Conservation (phyloP, 2,888 invertebrate species). For the Halictus quadricinctus region DNA sequence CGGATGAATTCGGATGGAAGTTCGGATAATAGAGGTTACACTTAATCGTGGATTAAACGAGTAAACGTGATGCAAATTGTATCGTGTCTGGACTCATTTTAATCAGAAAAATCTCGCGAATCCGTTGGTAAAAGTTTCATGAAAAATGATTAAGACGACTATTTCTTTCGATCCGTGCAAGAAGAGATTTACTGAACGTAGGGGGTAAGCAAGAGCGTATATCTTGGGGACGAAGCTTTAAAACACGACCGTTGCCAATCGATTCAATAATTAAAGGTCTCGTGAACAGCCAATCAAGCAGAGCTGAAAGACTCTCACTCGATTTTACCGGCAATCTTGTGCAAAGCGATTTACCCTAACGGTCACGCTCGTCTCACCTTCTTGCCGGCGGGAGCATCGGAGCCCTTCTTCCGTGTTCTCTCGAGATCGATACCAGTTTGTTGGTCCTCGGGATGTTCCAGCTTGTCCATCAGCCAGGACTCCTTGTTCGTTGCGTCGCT, state of each 20-base stretch:
- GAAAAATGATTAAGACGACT: too few species aligned
- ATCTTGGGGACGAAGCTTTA: too few species aligned
- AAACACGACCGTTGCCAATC: not conserved
- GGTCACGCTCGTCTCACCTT: conserved; percentile 50
- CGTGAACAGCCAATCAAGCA: not conserved
- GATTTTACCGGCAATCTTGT: not conserved
- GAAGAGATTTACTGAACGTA: too few species aligned
- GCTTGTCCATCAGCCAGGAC: conserved; percentile 36
- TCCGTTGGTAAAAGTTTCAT: too few species aligned
- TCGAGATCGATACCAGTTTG: conserved; percentile 28
- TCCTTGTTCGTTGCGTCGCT: conserved; percentile 15
- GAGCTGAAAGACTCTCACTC: not conserved
- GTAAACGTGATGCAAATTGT: too few species aligned
- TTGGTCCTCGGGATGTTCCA: conserved; percentile 31
- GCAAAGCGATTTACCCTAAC: not conserved
- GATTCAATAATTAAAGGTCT: not conserved
- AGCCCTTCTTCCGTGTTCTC: conserved; percentile 41
- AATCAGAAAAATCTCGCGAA: too few species aligned
- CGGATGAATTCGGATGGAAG: too few species aligned
- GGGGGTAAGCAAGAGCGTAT: too few species aligned
- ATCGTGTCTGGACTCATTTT: too few species aligned
- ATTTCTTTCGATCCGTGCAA: too few species aligned
- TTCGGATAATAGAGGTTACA: too few species aligned
- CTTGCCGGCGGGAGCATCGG: conserved; percentile 16
- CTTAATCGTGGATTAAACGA: too few species aligned